Base-by-base conservation (phyloP, 2,888 invertebrate species). In the Alsophila aescularia region DNA sequence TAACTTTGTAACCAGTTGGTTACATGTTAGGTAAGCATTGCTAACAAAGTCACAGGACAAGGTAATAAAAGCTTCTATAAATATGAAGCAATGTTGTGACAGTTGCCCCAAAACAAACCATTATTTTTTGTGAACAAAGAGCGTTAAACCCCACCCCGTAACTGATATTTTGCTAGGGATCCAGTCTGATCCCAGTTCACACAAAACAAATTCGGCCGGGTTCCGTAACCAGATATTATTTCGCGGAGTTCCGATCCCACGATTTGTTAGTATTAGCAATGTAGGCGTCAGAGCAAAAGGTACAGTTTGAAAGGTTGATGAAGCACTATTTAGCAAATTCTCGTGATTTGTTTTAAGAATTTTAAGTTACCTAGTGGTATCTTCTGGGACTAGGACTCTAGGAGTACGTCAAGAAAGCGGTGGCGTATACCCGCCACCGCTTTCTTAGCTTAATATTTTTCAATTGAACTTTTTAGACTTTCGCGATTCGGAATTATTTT, bases 161-260 rank as follows among this genome's bases (percentile, higher is more conserved):
- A 34, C 39, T 7, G 44, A 45, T 45, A 44, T 45, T 39, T 10
- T 16, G 27, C 32, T 16, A 37, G 18, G 15, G 31, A 16, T 45
- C 34, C 27, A 0, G 5, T 14, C 18, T 40, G 39, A 45, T 39
- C 45, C 44, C 44, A 52, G 52, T 52, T 44, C 14, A 52, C 37
- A 37, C 9, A 52, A 37, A 52, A 32, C 32, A 52, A 44, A 44
- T 52, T 18, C 42, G 16, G 40, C 41, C 21, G 14, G 44, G 16
- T 27, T 31, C 42, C 34, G 52, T 39, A 45, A 45, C 40, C 34
- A 37, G 52, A 52, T 52, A 52, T 45, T 52, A n/a, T n/a, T 52
- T 35, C 21, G 35, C 37, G 14, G 44, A 51, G 37, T 43, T 51
- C n/a, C 51, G 37, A 39, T 37, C 34, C 52, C 27, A 40, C 45